Conservation (phyloP, 2,113 vertebrate species). For the Dipodomys stephensi region DNA sequence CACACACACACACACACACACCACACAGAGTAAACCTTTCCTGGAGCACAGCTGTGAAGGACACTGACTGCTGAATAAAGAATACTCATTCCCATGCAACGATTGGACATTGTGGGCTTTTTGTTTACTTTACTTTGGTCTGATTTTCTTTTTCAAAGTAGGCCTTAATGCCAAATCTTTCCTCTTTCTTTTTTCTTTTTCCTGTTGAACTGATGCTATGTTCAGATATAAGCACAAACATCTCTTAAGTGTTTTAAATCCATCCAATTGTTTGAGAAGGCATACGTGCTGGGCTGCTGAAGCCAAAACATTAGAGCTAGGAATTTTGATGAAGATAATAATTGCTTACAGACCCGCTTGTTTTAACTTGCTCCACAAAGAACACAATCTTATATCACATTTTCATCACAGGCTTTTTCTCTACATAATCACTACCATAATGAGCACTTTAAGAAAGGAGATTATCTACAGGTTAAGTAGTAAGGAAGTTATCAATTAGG, state of each 20-base stretch:
- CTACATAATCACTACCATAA: conserved; percentile 68
- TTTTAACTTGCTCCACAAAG: conserved; percentile 82
- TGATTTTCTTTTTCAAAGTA: conserved; percentile 69
- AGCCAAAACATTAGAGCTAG: conserved; percentile 82
- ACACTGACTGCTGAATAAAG: conserved; percentile 35
- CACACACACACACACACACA: no score
- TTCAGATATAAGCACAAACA: conserved; percentile 81
- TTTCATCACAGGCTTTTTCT: conserved; percentile 69
- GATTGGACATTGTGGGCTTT: conserved; percentile 12
- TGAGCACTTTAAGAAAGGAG: conserved; percentile 68
- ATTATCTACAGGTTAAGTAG: conserved; percentile 69
- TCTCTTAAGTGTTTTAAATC: conserved; percentile 78
- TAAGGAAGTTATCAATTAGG: conserved; percentile 80
- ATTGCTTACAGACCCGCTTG: conserved; percentile 82
- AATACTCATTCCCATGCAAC: background rate
- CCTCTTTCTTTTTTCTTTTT: conserved; percentile 48
- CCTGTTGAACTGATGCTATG: conserved; percentile 80
- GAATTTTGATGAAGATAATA: conserved; percentile 84
- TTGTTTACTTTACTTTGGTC: conserved; percentile 66
- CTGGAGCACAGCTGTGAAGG: background rate
- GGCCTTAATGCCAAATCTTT: conserved; percentile 69
- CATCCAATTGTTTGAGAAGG: conserved; percentile 81
- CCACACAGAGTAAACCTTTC: background rate
- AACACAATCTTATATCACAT: conserved; percentile 70
- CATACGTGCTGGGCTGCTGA: conserved; percentile 78